These are phyloP conservation scores for Drosophila nigrodunni DNA, from an alignment of 1,140 invertebrate species.

Conservation along the genomic window DNA sequence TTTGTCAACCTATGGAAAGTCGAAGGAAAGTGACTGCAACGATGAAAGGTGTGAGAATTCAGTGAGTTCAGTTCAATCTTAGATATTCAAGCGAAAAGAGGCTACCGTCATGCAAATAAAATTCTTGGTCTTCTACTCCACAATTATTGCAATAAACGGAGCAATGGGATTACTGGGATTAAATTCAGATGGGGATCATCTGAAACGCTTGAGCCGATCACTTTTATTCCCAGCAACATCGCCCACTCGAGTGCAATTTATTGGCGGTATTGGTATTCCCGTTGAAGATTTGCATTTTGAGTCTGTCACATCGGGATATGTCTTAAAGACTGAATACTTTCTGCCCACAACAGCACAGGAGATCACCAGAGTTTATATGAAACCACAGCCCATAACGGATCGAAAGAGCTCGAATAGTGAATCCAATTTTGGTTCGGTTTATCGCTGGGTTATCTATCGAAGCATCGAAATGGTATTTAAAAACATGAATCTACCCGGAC, in stretches of 20 bases:
- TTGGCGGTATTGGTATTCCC: slow-evolving; percentile 82
- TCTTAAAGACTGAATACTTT: slow-evolving; percentile 81
- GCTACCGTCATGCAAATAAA: slow-evolving; percentile 35
- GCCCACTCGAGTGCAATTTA: slow-evolving; percentile 81
- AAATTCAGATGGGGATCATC: slow-evolving; percentile 12
- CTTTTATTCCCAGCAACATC: slow-evolving; percentile 75
- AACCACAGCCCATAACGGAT: slow-evolving; percentile 60
- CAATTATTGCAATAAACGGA: background rate
- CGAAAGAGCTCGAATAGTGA: slow-evolving; percentile 17
- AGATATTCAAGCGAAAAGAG: slow-evolving; percentile 23
- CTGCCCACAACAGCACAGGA: slow-evolving; percentile 69
- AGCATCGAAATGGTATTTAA: slow-evolving; percentile 72
- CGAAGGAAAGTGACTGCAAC: slow-evolving; percentile 59
- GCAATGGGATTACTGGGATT: background rate
- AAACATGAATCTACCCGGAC: slow-evolving; percentile 87
- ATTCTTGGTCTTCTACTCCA: slow-evolving; percentile 1
- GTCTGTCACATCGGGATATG: slow-evolving; percentile 81
- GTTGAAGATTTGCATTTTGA: slow-evolving; percentile 76
- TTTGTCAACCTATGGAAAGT: slow-evolving; percentile 50
- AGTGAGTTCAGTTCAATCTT: slow-evolving; percentile 37
- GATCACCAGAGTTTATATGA: slow-evolving; percentile 64
- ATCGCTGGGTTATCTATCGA: slow-evolving; percentile 80
- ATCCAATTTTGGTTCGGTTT: slow-evolving; percentile 47
- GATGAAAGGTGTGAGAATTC: slow-evolving; percentile 53
- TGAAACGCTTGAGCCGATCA: slow-evolving; percentile 67